Base-by-base conservation (phyloP, 2,113 vertebrate species). In the Lontra canadensis region DNA sequence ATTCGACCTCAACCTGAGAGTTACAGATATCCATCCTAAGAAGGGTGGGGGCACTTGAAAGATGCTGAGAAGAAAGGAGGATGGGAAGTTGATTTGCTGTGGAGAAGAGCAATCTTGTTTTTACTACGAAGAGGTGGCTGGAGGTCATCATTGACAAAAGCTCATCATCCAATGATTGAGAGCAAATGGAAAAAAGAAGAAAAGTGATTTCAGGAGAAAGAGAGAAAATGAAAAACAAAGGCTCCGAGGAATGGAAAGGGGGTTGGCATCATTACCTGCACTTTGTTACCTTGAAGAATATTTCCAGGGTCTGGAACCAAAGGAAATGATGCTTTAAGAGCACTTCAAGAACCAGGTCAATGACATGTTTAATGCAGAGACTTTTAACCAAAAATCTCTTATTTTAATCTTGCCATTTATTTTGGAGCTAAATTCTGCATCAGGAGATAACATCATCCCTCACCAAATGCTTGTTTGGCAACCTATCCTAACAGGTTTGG, bases 241-340 rank as follows among this genome's bases (percentile, higher is more conserved):
- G 36, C 42, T 91, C 34, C 36, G 39, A 87, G 49, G 34, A 47
- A n/a, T 25, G 71, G 59, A 81, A 81, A 78, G 21, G 9, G 18
- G 11, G 18, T 6, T 67, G 17, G 11, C 81, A 39, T 78, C 14
- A 13, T 57, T 71, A 14, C 44, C n/a, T 86, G 34, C 31, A 20
- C 17, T 80, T 80, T 4, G 36, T 88, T 26, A 31, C 55, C 34
- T 31, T 61, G 74, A 86, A 80, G 79, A 93, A 42, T 84, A 55
- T 49, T 71, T 42, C 23, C 0, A 5, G 73, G 13, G 57, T 23
- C 13, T 83, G 44, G 67, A 86, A 91, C 55, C 17, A 89, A 83
- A 63, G 14, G 92, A 87, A 69, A 44, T 92, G 79, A 89, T 96
- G 36, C 74, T 78, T 89, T 65, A 79, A 95, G 18, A 88, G 31